Percentiles rank a stretch among this genome's conserved stretches.
Conservation (phyloP, 1,140 invertebrate species). For the Drosophila trapezifrons region DNA sequence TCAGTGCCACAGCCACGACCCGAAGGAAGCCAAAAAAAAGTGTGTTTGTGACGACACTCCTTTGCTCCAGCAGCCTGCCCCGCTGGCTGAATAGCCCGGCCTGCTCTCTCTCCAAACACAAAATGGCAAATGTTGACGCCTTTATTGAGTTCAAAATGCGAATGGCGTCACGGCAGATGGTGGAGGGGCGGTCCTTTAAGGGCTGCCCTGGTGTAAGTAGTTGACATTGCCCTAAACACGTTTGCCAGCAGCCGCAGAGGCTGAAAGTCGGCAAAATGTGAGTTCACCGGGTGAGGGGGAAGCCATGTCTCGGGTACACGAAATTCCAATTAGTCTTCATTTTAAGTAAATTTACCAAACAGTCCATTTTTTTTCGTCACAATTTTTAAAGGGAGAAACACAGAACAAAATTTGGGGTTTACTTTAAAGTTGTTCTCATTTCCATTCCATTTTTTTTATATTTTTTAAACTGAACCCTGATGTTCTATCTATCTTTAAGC, state of each 20-base stretch:
- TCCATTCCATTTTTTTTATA: neutral
- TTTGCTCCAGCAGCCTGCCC: constrained; percentile 7
- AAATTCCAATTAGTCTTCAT: constrained; percentile 62
- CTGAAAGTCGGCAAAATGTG: neutral
- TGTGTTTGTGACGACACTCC: constrained; percentile 31
- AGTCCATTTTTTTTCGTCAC: constrained; percentile 13
- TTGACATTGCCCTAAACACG: constrained; percentile 62
- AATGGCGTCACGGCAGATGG: constrained; percentile 39
- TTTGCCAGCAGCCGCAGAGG: constrained; percentile 28
- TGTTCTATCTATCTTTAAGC: too few species aligned
- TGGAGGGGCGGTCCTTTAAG: constrained; percentile 32
- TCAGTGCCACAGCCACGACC: constrained; percentile 34
- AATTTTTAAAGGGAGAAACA: constrained; percentile 13
- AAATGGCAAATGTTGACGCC: constrained; percentile 66
- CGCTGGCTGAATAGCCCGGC: constrained; percentile 23
- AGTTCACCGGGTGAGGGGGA: neutral
- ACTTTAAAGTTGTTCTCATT: too few species aligned
- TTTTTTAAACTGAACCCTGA: neutral
- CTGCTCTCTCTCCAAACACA: constrained; percentile 19
- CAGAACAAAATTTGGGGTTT: neutral
- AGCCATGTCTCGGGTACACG: constrained; percentile 21
- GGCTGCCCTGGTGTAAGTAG: constrained; percentile 48
- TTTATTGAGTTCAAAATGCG: constrained; percentile 64
- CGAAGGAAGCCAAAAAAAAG: constrained; percentile 32
- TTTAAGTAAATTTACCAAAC: constrained; percentile 46